phyloP scores from a whole-genome alignment of 2,113 vertebrate genomes.

The Dryoscopus gambensis region DNA sequence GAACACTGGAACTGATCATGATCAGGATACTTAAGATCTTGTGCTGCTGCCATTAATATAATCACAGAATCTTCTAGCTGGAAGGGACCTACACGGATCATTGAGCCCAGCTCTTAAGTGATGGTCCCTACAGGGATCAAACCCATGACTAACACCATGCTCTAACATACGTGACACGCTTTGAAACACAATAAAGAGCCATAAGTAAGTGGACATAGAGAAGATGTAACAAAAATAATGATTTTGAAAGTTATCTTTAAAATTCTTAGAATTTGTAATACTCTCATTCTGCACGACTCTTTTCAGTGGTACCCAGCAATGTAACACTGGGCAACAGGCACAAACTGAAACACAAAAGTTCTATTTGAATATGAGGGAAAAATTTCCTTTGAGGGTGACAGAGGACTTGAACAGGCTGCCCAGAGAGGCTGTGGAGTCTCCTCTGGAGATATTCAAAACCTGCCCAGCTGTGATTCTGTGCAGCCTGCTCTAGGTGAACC shows the following conservation, averaged over 20 bases:
- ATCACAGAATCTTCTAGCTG: not conserved
- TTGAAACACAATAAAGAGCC: not conserved
- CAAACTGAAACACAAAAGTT: not conserved
- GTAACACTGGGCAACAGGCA: not conserved
- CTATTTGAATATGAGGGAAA: not conserved
- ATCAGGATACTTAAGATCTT: not conserved
- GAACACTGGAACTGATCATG: not conserved
- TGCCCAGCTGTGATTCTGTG: not conserved
- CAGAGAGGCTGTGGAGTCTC: not conserved
- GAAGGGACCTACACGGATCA: not conserved
- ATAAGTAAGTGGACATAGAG: fast-evolving
- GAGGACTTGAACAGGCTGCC: not conserved
- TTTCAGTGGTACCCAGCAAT: not conserved
- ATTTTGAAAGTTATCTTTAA: not conserved
- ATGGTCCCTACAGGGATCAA: not conserved
- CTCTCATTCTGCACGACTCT: not conserved
- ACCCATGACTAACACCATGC: fast-evolving
- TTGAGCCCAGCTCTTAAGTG: not conserved
- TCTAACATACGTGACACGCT: fast-evolving
- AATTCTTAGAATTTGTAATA: not conserved
- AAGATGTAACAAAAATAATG: not conserved
- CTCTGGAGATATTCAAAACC: not conserved
- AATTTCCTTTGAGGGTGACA: not conserved
- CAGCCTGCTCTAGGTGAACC: not conserved
- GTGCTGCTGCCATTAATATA: not conserved